A percentile compares a stretch with the other conserved stretches of the same genome.
Evolutionary conservation across 1,140 invertebrate genomes (phyloP).

Genomic region (Meloidogyne floridensis): DNA sequence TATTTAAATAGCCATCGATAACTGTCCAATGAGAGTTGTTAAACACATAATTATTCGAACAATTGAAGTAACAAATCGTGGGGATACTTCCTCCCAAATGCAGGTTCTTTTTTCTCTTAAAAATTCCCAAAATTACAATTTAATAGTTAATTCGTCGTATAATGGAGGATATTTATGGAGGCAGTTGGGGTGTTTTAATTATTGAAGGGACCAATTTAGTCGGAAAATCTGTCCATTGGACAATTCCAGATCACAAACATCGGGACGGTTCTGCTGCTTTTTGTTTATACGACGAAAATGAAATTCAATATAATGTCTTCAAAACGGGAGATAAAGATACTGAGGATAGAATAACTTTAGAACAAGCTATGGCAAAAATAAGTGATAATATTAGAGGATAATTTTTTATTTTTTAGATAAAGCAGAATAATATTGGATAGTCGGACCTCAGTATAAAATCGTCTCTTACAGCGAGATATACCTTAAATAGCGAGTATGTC

Average conservation of each 20-base stretch:
- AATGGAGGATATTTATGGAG: constrained; percentile 63
- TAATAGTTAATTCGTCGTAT: constrained; percentile 60
- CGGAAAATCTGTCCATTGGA: constrained; percentile 60
- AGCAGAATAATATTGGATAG: background rate
- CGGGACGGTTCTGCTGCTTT: constrained; percentile 59
- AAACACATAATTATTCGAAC: constrained; percentile 44
- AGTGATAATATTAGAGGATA: constrained; percentile 15
- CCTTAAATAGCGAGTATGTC: too few relatives aligned
- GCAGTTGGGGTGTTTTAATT: constrained; percentile 63
- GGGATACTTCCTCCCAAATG: constrained; percentile 32
- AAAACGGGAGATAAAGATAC: constrained; percentile 60
- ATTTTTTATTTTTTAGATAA: background rate
- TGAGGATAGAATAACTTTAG: constrained; percentile 54
- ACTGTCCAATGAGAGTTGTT: constrained; percentile 47
- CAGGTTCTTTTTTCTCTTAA: constrained; percentile 17
- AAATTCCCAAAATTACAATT: background rate
- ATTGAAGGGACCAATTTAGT: constrained; percentile 55
- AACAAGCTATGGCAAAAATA: constrained; percentile 52
- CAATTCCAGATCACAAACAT: constrained; percentile 62
- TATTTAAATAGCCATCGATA: constrained; percentile 23
- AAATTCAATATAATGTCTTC: constrained; percentile 65
- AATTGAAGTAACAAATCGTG: constrained; percentile 20
- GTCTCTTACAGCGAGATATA: too few relatives aligned
- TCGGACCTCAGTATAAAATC: too few relatives aligned
- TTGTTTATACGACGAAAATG: constrained; percentile 53